Base-by-base conservation (phyloP, 2,797 vertebrate species). In the Thripadectes ignobilis region DNA sequence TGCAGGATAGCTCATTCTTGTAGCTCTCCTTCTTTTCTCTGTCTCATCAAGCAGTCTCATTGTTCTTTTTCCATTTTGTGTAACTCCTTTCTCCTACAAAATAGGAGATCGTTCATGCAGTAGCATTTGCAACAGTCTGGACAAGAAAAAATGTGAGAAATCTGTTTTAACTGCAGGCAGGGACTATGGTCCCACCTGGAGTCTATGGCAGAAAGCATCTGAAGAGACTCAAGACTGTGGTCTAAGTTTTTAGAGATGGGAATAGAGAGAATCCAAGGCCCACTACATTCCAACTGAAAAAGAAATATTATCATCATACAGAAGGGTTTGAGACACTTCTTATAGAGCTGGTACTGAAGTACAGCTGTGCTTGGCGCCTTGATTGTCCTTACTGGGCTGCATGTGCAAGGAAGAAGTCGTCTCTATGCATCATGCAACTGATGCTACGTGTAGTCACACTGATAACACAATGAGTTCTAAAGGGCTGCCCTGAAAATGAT, bases 91-190 rank as follows among this genome's bases (percentile, higher is more conserved):
- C 43, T 45, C 43, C 43, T 45, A 45, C 43, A 45, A 45, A 45
- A 45, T 0, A 2, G 17, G 30, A 26, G 4, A 30, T n/a, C 0
- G 0, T 46, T 52, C 2, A 4, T 55, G 11, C 20, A 32, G 29
- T 32, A 22, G 29, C 14, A 32, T 7, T 55, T 55, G 9, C 9
- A 20, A 22, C 39, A 32, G 18, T 46, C 39, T 39, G 30, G 16
- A 36, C 21, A 48, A 41, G 36, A 39, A 21, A 69, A 69, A 51
- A 48, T 55, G 30, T 30, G 9, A 55, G 36, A 36, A 78, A 62
- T 1, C 0, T 38, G 16, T 13, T 52, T 52, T 61, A 52, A 21
- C 13, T 7, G 16, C 26, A 55, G 11, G 8, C 41, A 61, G 36
- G 26, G 26, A 61, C 26, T 29, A 29, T 61, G 12, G 26, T 8